Evolutionary conservation across 2,797 vertebrate species (phyloP).

Genomic region (Fistularia tabacaria): DNA sequence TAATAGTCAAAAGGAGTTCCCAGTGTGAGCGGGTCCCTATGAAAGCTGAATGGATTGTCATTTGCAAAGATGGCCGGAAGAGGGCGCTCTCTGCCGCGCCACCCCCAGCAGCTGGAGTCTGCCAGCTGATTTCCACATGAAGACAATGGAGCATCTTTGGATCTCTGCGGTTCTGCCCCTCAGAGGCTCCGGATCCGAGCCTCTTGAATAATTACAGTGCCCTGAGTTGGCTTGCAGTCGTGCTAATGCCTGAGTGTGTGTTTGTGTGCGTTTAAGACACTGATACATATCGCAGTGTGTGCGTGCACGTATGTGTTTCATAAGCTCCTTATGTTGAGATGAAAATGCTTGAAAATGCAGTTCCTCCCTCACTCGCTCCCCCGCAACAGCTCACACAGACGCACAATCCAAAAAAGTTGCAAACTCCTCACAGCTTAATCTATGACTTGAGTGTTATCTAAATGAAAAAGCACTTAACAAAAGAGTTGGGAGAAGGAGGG

Average conservation of each 20-base stretch:
- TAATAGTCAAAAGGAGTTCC: too few relatives aligned
- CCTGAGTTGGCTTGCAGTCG: slow-evolving; percentile 47
- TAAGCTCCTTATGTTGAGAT: slow-evolving; percentile 49
- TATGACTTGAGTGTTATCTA: slow-evolving; percentile 37
- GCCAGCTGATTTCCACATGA: slow-evolving; percentile 35
- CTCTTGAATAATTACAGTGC: slow-evolving; percentile 63
- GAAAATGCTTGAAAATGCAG: slow-evolving; percentile 21
- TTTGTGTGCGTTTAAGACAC: slow-evolving; percentile 19
- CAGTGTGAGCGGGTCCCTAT: too few relatives aligned
- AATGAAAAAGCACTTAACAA: slow-evolving; percentile 43
- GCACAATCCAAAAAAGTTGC: slow-evolving; percentile 2
- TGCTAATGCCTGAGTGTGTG: slow-evolving; percentile 39
- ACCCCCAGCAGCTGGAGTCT: neutral
- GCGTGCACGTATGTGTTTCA: slow-evolving; percentile 29
- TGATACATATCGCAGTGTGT: slow-evolving; percentile 26
- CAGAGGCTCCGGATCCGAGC: slow-evolving; percentile 36
- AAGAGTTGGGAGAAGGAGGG: slow-evolving; percentile 29
- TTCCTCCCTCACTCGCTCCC: neutral
- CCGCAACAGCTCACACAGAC: neutral
- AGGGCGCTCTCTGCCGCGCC: slow-evolving; percentile 27
- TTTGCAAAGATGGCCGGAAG: slow-evolving; percentile 46
- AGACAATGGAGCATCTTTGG: slow-evolving; percentile 36
- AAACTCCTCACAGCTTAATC: slow-evolving; percentile 30
- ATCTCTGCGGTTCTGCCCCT: slow-evolving; percentile 47
- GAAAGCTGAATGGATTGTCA: neutral